Base-by-base conservation (phyloP, 2,113 vertebrate genomes). In the Ciconia boyciana region DNA sequence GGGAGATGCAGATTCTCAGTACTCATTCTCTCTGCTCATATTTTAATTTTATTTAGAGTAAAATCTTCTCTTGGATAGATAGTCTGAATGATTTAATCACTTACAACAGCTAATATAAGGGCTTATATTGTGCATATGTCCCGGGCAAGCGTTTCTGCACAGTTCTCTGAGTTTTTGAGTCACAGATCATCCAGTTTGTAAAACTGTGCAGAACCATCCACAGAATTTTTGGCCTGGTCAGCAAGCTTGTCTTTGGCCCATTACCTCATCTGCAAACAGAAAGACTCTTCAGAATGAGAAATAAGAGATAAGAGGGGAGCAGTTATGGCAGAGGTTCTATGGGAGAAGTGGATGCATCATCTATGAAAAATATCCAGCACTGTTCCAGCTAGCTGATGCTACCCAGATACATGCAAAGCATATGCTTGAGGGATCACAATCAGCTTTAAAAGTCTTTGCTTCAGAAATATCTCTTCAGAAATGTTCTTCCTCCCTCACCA, bases 201-300 rank as follows among this genome's bases (percentile, higher is more conserved):
- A 87, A 91, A 65, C 24, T 57, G 10, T 41, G 49, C 58, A 83
- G 66, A 62, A 77, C 28, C 3, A 7, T 41, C 49, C 78, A 70
- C 32, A 70, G 70, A 77, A 88, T 57, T 93, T 91, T 94, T 96
- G 76, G 79, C 78, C 16, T 46, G 32, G 43, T 70, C 82, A 93
- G 62, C 58, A 88, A 83, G 51, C 43, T 70, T 85, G 28, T 76
- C 46, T 94, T 93, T 94, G 90, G 79, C 36, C 75, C 28, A 58
- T 88, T 92, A 88, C 68, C 43, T 96, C 93, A 92, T 88, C 79
- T 92, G 66, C 39, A 93, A 88, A 90, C 28, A 62, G n/a, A 86
- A 83, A 83, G 46, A 39, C 71, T 74, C 39, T 78, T 84, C 49
- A 79, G 74, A 90, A 85, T 64, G 31, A 91, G 54, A 94, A 94